These are phyloP conservation scores for Turritopsis dohrnii DNA, from an alignment of 30 jellyfish, hydroid and myxozoan genomes.

Conservation along the genomic window DNA sequence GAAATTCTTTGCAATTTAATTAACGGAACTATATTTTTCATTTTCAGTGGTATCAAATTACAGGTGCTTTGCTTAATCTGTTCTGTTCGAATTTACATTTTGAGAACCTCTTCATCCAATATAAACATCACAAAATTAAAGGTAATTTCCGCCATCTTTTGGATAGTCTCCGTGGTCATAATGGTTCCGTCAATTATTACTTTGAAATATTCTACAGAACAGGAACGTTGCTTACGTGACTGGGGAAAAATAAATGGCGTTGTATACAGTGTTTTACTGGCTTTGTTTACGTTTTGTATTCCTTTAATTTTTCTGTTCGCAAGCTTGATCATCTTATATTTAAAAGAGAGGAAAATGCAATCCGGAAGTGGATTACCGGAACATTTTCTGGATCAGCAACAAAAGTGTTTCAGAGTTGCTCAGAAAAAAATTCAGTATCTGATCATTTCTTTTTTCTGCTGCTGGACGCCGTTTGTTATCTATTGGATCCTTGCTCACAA, in stretches of 20 bases:
- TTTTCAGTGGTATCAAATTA: background rate
- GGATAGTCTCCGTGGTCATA: background rate
- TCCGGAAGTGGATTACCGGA: background rate
- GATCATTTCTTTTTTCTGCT: background rate
- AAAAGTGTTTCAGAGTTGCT: background rate
- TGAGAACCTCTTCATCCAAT: background rate
- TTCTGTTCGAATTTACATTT: background rate
- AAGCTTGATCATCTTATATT: background rate
- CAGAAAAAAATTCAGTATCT: background rate
- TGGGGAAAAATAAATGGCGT: background rate
- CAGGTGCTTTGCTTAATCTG: background rate
- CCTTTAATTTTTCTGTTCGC: background rate
- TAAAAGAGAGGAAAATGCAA: background rate
- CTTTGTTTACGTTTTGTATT: background rate
- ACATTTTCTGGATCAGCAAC: background rate
- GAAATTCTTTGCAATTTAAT: background rate
- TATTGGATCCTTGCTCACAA: background rate
- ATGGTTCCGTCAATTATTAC: background rate
- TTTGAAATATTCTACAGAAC: background rate
- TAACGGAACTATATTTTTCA: background rate
- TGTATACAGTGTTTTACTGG: background rate
- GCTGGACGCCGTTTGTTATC: background rate
- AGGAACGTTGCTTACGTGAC: background rate
- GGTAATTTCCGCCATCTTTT: background rate
- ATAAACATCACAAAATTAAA: background rate